These are phyloP conservation scores for Drosophila phalerata DNA, from an alignment of 2,888 invertebrate genomes.

Conservation along the genomic window DNA sequence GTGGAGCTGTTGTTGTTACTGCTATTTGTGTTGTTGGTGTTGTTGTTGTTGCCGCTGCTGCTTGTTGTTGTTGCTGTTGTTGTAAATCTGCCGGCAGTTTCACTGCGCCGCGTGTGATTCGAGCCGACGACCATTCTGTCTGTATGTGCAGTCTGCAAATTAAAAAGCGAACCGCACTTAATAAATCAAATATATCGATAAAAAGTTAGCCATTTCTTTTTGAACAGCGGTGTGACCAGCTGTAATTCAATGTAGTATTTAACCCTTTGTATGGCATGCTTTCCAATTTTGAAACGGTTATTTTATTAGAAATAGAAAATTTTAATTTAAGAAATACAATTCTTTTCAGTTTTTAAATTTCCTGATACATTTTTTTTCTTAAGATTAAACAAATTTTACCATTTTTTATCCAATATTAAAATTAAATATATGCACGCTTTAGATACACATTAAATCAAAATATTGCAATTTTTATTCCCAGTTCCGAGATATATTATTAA, in stretches of 20 bases:
- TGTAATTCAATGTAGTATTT: not conserved
- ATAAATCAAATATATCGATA: constrained; percentile 1
- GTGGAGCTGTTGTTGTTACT: constrained; percentile 61
- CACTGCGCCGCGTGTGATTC: constrained; percentile 84
- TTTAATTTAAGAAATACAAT: no score
- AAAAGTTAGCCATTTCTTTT: not conserved
- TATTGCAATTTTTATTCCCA: no score
- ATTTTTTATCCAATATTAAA: no score
- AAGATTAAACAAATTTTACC: no score
- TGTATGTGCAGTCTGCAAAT: constrained; percentile 62
- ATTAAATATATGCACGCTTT: no score
- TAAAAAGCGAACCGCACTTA: not conserved
- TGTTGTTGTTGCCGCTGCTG: constrained; percentile 32
- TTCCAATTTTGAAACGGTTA: no score
- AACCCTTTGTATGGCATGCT: no score
- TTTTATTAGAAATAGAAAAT: no score
- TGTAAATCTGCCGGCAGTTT: constrained; percentile 83
- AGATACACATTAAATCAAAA: no score
- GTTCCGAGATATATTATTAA: no score
- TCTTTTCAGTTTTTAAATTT: no score
- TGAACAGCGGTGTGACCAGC: not conserved
- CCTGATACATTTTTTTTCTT: no score
- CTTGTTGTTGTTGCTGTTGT: constrained; percentile 42
- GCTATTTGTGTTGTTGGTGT: constrained; percentile 39
- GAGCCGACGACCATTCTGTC: constrained; percentile 85